phyloP scores from a whole-genome alignment of 2,797 vertebrate genomes.

The Spheniscus humboldti region DNA sequence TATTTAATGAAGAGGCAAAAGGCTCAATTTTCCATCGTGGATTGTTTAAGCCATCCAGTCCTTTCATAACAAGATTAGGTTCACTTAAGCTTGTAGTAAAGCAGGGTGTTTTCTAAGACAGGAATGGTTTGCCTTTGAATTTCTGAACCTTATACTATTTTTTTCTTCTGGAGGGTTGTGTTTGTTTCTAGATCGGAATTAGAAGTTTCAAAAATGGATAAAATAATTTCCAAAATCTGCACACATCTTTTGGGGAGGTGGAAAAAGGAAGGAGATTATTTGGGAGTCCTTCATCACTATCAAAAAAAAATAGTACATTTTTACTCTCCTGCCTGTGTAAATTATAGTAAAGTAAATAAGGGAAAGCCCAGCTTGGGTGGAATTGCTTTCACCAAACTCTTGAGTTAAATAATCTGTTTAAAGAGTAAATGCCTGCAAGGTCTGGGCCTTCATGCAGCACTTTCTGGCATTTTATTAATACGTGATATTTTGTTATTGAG shows the following conservation, averaged over 20 bases:
- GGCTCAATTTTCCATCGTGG: not conserved
- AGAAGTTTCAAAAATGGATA: not conserved
- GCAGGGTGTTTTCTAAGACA: not conserved
- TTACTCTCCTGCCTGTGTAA: not conserved
- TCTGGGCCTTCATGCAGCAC: not conserved
- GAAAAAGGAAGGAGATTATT: not conserved
- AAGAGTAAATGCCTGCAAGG: not conserved
- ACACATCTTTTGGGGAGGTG: not conserved
- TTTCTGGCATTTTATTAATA: not conserved
- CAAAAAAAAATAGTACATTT: not conserved
- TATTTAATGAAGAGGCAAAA: not conserved
- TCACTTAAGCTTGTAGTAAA: not conserved
- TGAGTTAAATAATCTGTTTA: not conserved
- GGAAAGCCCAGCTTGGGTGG: not conserved
- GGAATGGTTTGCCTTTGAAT: not conserved
- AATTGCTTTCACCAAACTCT: not conserved
- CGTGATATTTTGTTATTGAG: not conserved
- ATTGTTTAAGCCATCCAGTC: not conserved
- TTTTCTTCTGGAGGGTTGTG: not conserved
- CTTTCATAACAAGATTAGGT: slow-evolving; percentile 18
- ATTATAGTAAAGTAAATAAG: not conserved
- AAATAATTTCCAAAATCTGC: not conserved
- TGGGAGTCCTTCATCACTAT: accelerated
- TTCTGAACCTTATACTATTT: not conserved
- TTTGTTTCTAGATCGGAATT: not conserved